Evolutionary conservation across 2,113 vertebrate species (phyloP), one percentile per base, ranked within the genome.

Genomic region (Tragelaphus scriptus): DNA sequence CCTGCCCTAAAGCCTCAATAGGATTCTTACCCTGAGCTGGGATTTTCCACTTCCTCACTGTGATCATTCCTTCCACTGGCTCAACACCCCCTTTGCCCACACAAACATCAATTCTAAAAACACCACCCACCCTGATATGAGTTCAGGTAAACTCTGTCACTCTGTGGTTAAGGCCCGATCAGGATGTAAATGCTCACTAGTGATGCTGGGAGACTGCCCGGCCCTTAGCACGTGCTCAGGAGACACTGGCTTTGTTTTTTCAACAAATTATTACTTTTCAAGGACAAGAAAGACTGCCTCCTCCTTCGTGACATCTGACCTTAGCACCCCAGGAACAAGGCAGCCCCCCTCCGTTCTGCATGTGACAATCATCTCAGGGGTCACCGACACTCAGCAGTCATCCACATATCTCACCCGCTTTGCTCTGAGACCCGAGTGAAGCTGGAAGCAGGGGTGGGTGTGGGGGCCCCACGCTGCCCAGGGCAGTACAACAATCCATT

Each of bases 121-220:
- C 0, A 2, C 40, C 47, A 56, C 13, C 3, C 58, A 36, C 6
- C 25, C 53, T 12, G 7, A 8, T 58, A 25, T 30, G 56, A 79
- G 21, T 75, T 40, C 21, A 75, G 10, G 36, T 75, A 40, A 40
- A 75, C 36, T 59, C 5, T 75, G 63, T 65, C 40, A 40, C 2
- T 3, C 30, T 25, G 7, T 7, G 40, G 9, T 58, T 59, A 55
- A 65, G 79, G 63, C 2, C 0, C 6, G 2, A 36, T 19, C 5
- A 12, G 14, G 26, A 79, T 5, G 5, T 1, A 32, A 19, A 49
- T 0, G 9, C 44, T 44, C 26, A 44, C 0, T 17, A 26, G 36
- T 32, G 15, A 32, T 51, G 59, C 68, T 40, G 25, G 32, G 47
- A 87, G 88, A n/a, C 36, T 14, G 16, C 5, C 51, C 3, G 2